A percentile compares a stretch with the other conserved stretches of the same genome.
These are phyloP conservation scores for Atherix ibis DNA, from an alignment of 2,888 invertebrate species.

Conservation along the genomic window DNA sequence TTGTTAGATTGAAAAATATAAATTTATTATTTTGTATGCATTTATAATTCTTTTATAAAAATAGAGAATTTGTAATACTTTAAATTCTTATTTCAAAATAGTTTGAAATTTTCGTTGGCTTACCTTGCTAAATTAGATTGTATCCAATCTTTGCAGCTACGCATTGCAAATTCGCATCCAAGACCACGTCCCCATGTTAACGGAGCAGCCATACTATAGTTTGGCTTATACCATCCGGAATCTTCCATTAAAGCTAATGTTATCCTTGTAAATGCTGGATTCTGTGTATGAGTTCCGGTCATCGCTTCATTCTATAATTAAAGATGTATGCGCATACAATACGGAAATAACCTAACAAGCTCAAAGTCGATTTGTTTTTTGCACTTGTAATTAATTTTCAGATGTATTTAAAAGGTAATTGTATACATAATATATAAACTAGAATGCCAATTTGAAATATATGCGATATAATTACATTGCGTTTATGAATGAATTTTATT, in stretches of 20 bases:
- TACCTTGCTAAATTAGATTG: conserved; percentile 54
- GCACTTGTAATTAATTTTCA: not conserved
- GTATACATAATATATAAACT: no score
- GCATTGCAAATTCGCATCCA: conserved; percentile 88
- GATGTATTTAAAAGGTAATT: not conserved
- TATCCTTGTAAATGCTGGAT: conserved; percentile 88
- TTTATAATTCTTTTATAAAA: no score
- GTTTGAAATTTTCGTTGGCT: conserved; percentile 13
- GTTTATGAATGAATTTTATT: no score
- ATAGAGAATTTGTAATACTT: no score
- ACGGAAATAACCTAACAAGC: not conserved
- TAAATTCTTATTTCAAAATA: no score
- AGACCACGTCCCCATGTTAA: conserved; percentile 81
- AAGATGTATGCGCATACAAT: not conserved
- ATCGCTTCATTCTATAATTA: conserved; percentile 82
- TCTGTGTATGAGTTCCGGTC: conserved; percentile 98
- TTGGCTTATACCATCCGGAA: conserved; percentile 91
- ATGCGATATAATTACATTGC: no score
- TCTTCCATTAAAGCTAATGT: conserved; percentile 96
- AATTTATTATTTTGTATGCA: no score
- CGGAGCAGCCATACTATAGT: conserved; percentile 74
- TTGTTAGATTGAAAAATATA: no score
- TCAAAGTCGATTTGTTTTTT: not conserved
- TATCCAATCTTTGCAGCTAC: conserved; percentile 96
- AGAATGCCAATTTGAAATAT: no score